Evolutionary conservation across 2,113 vertebrate genomes (phyloP).

Genomic region (Hystrix cristata): DNA sequence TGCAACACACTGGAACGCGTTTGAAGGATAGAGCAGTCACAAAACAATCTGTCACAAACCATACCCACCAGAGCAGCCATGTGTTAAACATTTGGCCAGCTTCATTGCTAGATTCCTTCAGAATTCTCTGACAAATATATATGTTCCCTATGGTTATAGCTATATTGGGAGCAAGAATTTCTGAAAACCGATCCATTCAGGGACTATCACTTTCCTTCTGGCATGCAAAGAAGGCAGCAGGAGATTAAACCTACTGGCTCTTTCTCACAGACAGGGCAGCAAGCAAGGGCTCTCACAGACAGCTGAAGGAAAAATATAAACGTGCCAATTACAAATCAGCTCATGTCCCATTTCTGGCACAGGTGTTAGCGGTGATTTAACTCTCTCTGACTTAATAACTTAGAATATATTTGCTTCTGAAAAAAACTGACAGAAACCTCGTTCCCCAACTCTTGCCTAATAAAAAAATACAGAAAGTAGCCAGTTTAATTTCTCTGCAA

Average conservation of each 20-base stretch:
- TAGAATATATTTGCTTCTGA: background rate
- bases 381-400: background rate
- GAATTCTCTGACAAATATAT: conserved; percentile 56
- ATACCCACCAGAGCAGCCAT: background rate
- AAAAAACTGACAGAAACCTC: conserved; percentile 18
- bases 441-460: conserved; percentile 12
- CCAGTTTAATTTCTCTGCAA: background rate
- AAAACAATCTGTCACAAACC: conserved; percentile 55
- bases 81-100: conserved; percentile 55
- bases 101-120: background rate
- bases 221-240: conserved; percentile 60
- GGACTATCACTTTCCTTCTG: conserved; percentile 54
- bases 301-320: conserved; percentile 57
- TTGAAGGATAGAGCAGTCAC: background rate
- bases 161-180: conserved; percentile 44
- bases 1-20: background rate
- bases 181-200: conserved; percentile 61
- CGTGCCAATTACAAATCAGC: background rate
- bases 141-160: background rate
- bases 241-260: conserved; percentile 41
- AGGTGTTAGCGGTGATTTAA: background rate
- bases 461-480: background rate
- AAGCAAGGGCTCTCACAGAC: conserved; percentile 4
- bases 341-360: background rate
- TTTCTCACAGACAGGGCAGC: conserved; percentile 31